A percentile compares a stretch with the other conserved stretches of the same genome.
Conservation (phyloP, 2,888 invertebrate genomes). For the Agriotes lineatus region DNA sequence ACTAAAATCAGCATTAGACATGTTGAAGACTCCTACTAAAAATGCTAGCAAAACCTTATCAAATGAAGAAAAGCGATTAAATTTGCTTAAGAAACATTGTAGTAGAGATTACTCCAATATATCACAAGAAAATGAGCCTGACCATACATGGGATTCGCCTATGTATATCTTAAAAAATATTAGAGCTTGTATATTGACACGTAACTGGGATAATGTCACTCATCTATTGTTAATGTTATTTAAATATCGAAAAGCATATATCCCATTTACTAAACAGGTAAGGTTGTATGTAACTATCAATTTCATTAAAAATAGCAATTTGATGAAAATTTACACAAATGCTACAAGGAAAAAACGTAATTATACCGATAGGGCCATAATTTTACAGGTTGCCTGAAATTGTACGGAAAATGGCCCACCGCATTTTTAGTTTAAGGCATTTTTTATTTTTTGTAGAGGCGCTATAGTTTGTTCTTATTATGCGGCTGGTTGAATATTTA, state of each 20-base stretch:
- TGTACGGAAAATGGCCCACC: too few relatives aligned
- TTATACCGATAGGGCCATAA: too few relatives aligned
- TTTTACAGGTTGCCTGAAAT: too few relatives aligned
- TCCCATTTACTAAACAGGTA: conserved; percentile 42
- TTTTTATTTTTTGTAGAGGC: too few relatives aligned
- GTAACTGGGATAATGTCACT: conserved; percentile 42
- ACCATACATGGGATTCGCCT: conserved; percentile 37
- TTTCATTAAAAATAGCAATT: too few relatives aligned
- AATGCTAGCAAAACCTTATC: background rate
- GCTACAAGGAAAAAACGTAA: too few relatives aligned
- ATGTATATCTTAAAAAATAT: conserved; percentile 34
- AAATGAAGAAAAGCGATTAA: background rate
- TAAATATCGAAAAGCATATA: conserved; percentile 28
- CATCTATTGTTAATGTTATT: conserved; percentile 34
- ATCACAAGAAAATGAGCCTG: background rate
- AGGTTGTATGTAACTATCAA: too few relatives aligned
- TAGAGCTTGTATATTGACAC: conserved; percentile 38
- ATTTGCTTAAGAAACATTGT: background rate
- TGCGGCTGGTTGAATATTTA: too few relatives aligned
- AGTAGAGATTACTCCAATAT: background rate
- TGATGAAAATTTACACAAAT: too few relatives aligned
- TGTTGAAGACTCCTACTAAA: background rate
- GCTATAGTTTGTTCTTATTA: too few relatives aligned
- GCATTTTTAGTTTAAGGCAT: too few relatives aligned
- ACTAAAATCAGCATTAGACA: background rate